Evolutionary conservation across 2,113 vertebrate species (phyloP).

Genomic region (Etheostoma cragini): DNA sequence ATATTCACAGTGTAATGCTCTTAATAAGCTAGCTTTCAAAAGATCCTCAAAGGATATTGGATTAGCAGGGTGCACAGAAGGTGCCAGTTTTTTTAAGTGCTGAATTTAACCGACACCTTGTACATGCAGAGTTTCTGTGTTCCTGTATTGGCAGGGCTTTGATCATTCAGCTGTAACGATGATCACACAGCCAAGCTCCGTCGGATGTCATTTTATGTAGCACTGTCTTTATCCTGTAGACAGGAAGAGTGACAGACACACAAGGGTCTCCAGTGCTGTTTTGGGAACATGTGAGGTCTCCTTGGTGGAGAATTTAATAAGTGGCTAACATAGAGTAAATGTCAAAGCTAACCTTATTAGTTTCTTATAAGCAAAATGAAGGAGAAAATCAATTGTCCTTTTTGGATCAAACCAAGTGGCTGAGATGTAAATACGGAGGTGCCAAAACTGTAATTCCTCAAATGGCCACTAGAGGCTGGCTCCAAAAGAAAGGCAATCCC

Average conservation of each 20-base stretch:
- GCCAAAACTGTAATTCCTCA: too few species aligned
- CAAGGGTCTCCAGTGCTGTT: neutral
- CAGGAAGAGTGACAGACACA: constrained; percentile 23
- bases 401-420: neutral
- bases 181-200: constrained; percentile 34
- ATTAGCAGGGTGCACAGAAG: constrained; percentile 1
- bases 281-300: constrained; percentile 14
- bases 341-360: neutral
- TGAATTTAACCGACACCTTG: constrained; percentile 26
- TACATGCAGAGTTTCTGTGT: constrained; percentile 31
- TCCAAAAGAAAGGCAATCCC: too few species aligned
- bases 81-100: neutral
- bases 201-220: constrained; percentile 40
- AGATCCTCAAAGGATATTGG: neutral
- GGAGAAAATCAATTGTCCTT: neutral
- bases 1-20: neutral
- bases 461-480: too few species aligned
- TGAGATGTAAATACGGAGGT: too few species aligned
- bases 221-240: constrained; percentile 1
- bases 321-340: neutral
- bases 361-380: neutral
- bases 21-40: constrained; percentile 4
- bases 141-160: constrained; percentile 39
- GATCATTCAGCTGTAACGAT: constrained; percentile 31
- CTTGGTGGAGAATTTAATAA: constrained; percentile 11